Percentiles rank a stretch among this genome's conserved stretches.
These are phyloP conservation scores for Boloria selene DNA, from an alignment of 2,888 invertebrate genomes.

Conservation along the genomic window DNA sequence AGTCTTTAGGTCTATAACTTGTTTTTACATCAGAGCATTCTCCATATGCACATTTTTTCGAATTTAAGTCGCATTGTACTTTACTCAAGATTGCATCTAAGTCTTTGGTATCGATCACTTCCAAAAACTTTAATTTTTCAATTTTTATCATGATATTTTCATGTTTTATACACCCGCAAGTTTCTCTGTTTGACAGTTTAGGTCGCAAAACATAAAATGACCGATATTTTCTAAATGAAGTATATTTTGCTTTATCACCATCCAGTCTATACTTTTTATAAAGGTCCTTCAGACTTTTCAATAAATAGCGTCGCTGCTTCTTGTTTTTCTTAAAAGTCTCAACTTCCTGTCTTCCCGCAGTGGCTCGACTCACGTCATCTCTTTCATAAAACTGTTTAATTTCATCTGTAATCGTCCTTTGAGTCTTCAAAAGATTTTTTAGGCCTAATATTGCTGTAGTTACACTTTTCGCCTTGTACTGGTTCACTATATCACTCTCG, in stretches of 20 bases:
- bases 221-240: neutral
- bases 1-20: no score
- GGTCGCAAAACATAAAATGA: conserved; percentile 3
- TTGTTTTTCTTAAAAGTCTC: neutral
- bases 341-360: neutral
- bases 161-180: conserved; percentile 3
- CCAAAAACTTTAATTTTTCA: neutral
- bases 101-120: neutral
- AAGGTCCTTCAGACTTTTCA: neutral
- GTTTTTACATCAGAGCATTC: neutral
- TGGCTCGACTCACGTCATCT: neutral
- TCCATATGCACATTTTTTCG: neutral
- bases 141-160: neutral
- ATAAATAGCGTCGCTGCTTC: neutral
- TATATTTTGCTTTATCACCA: neutral
- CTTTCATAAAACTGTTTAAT: neutral
- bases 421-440: neutral
- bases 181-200: neutral
- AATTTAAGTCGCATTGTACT: conserved; percentile 1
- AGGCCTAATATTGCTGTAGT: neutral
- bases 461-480: neutral
- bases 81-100: neutral
- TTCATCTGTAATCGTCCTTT: neutral
- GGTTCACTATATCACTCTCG: neutral
- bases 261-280: neutral